Conservation (phyloP, 2,113 vertebrate species). For the Poecile atricapillus region DNA sequence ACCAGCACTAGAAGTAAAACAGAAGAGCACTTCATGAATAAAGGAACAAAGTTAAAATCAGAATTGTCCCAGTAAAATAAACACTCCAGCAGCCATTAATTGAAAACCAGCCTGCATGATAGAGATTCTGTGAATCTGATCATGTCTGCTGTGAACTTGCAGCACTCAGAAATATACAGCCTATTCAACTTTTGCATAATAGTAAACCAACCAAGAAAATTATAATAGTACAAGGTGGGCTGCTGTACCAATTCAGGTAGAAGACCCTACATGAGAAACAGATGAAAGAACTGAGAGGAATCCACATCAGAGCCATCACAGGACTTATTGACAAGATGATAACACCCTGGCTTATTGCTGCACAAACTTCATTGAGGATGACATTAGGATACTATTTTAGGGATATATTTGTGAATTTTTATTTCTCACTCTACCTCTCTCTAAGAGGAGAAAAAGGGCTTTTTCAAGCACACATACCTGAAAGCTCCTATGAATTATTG, state of each 20-base stretch:
- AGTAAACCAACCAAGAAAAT: not conserved
- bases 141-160: not conserved
- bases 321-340: not conserved
- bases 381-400: not conserved
- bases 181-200: not conserved
- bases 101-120: not conserved
- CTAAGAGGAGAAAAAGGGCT: not conserved
- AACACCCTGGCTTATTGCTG: not conserved
- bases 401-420: not conserved
- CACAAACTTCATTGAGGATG: not conserved
- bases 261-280: not conserved
- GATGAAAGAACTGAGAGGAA: not conserved
- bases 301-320: rapidly evolving
- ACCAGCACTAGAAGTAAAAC: not conserved
- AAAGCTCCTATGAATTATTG: not conserved
- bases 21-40: not conserved
- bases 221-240: not conserved
- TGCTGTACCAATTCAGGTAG: not conserved
- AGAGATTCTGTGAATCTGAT: not conserved
- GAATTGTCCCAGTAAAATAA: not conserved
- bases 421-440: not conserved
- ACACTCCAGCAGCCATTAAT: not conserved
- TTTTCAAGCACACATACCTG: not conserved
- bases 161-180: not conserved
- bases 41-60: not conserved